Evolutionary conservation across 2,797 vertebrate species (phyloP).

Genomic region (Microctenopoma steveboyesi): DNA sequence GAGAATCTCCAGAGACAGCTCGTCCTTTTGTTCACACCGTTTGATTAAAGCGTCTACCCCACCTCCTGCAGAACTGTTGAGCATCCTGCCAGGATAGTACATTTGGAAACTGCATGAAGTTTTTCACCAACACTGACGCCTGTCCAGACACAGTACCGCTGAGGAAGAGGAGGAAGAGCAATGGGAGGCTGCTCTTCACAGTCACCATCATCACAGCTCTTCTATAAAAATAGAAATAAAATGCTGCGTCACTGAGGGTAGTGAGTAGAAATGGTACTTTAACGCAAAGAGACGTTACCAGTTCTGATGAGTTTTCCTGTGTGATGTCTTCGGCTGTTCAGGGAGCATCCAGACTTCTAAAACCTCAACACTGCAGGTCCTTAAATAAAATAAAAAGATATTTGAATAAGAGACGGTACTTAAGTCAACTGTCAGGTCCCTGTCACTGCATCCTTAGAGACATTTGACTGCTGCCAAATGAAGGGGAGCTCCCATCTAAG

Average conservation of each 20-base stretch:
- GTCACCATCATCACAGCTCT: not conserved
- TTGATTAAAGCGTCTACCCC: no score
- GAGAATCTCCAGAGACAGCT: no score
- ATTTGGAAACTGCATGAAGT: rapidly evolving
- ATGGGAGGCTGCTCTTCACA: not conserved
- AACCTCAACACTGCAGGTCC: not conserved
- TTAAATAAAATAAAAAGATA: not conserved
- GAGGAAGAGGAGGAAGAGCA: slow-evolving; percentile 14
- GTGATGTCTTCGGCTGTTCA: not conserved
- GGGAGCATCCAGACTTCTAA: not conserved
- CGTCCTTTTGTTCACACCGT: no score
- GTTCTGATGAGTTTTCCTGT: not conserved
- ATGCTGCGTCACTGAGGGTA: not conserved
- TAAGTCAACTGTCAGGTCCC: no score
- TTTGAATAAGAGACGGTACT: slow-evolving; percentile 25
- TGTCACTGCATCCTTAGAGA: not conserved
- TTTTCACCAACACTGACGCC: not conserved
- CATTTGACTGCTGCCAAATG: slow-evolving; percentile 61
- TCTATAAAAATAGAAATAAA: not conserved
- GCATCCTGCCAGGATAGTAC: not conserved
- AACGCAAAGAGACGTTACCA: not conserved
- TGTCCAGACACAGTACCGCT: not conserved
- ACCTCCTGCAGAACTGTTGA: slow-evolving; percentile 27
- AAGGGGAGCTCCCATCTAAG: not conserved
- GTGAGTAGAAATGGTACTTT: no score